phyloP scores from a whole-genome alignment of 1,140 invertebrate species.

The Eciton burchellii region DNA sequence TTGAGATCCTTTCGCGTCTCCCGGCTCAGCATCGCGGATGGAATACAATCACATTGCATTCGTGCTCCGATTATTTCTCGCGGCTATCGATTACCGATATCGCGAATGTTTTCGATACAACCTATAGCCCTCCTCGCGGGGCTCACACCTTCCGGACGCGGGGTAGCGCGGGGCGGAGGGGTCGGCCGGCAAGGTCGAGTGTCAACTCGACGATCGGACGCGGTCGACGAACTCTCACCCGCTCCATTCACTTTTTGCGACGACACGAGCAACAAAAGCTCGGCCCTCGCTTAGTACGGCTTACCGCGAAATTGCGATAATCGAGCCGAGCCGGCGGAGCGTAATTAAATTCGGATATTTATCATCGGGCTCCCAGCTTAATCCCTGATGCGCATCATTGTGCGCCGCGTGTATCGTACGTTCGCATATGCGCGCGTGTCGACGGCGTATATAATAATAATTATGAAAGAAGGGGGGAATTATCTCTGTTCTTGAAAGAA shows the following conservation, averaged over 20 bases:
- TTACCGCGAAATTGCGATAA: slow-evolving; percentile 42
- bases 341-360: slow-evolving; percentile 65
- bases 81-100: no score
- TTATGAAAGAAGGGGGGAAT: not conserved
- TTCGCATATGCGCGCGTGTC: no score
- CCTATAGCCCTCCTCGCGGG: not conserved
- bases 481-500: not conserved
- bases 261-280: not conserved
- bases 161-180: no score
- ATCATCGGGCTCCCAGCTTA: not conserved
- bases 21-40: no score
- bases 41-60: no score
- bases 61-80: no score
- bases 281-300: slow-evolving; percentile 7
- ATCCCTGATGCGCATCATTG: not conserved
- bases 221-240: slow-evolving; percentile 57
- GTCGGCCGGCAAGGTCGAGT: slow-evolving; percentile 59
- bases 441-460: not conserved
- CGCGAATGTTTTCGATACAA: not conserved
- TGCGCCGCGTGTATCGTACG: no score
- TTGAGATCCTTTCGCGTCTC: no score
- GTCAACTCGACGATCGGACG: slow-evolving; percentile 50
- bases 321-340: not conserved
- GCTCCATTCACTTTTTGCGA: slow-evolving; percentile 60
- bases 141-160: slow-evolving; percentile 46